phyloP scores from a whole-genome alignment of 2,113 vertebrate species.

The Megaceryle torquata region DNA sequence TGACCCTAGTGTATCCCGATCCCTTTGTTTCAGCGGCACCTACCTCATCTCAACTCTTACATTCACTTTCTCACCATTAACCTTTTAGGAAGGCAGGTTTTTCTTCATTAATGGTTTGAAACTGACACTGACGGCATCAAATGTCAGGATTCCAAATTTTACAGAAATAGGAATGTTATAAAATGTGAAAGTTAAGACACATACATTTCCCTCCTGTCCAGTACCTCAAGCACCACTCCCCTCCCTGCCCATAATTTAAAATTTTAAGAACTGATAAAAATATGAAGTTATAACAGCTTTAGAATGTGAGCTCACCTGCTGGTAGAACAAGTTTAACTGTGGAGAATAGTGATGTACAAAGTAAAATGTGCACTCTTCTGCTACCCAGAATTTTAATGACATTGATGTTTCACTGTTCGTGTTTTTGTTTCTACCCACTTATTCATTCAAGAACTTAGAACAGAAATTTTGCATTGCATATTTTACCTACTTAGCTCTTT shows the following conservation, averaged over 20 bases:
- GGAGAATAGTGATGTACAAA: background rate
- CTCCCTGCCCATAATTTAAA: background rate
- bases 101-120: conserved; percentile 27
- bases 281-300: background rate
- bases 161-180: background rate
- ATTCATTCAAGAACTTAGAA: background rate
- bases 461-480: background rate
- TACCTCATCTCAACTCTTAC: conserved; percentile 25
- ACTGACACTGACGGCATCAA: background rate
- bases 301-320: background rate
- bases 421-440: background rate
- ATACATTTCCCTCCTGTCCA: background rate
- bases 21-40: conserved; percentile 55
- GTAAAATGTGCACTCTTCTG: background rate
- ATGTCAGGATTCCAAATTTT: background rate
- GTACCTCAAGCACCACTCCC: background rate
- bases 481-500: background rate
- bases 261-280: background rate
- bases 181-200: background rate
- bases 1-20: conserved; percentile 49
- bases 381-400: background rate
- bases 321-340: background rate
- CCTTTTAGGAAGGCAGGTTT: conserved; percentile 24
- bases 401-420: background rate
- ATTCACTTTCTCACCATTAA: conserved; percentile 28